Percentiles rank a stretch among this genome's conserved stretches.
These are phyloP conservation scores for Prochilodus magdalenae DNA, from an alignment of 2,113 vertebrate genomes.

Conservation along the genomic window DNA sequence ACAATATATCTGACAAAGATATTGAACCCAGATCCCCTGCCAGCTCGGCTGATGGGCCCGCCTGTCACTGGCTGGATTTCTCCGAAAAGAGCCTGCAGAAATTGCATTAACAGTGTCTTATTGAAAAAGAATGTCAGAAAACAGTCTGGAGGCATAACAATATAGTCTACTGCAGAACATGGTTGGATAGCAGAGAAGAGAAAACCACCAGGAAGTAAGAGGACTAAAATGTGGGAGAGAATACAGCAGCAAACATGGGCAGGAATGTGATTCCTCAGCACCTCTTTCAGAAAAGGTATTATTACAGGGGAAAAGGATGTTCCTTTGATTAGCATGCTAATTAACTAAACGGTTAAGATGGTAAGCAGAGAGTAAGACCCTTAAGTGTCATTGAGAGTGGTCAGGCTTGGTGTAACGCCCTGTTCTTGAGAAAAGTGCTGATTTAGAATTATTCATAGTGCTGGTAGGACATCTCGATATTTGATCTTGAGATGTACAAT, in stretches of 20 bases:
- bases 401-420: too few relatives aligned
- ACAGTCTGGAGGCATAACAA: constrained; percentile 47
- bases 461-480: too few relatives aligned
- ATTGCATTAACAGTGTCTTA: constrained; percentile 65
- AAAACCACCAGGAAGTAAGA: not conserved
- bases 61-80: constrained; percentile 55
- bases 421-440: too few relatives aligned
- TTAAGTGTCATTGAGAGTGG: too few relatives aligned
- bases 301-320: not conserved
- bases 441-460: too few relatives aligned
- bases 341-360: too few relatives aligned
- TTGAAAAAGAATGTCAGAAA: constrained; percentile 61
- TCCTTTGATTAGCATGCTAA: too few relatives aligned
- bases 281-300: not conserved
- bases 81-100: constrained; percentile 64
- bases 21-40: constrained; percentile 72
- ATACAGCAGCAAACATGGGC: not conserved
- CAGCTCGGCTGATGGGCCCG: constrained; percentile 59
- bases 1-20: constrained; percentile 77
- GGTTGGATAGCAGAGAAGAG: not conserved
- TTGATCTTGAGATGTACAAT: too few relatives aligned
- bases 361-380: too few relatives aligned
- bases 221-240: too few relatives aligned
- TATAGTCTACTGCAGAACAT: constrained; percentile 10
- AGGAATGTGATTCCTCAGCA: not conserved